A percentile compares a stretch with the other conserved stretches of the same genome.
Conservation (phyloP, 2,797 vertebrate species). For the Natrix natrix region DNA sequence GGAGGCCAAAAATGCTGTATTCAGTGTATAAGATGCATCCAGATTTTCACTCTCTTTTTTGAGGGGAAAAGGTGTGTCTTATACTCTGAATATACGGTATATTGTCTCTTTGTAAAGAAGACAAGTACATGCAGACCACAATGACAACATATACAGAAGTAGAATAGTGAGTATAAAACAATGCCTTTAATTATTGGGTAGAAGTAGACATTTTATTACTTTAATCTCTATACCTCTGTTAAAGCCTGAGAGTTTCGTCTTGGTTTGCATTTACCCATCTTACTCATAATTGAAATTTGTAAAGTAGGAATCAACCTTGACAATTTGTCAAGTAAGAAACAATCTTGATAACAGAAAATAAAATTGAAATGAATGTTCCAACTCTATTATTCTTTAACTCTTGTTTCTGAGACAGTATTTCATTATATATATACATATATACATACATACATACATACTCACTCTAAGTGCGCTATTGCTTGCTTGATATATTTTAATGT, state of each 20-base stretch:
- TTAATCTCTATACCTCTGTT: not conserved
- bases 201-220: not conserved
- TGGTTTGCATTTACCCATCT: not conserved
- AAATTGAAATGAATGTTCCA: not conserved
- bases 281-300: not conserved
- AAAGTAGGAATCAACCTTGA: not conserved
- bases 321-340: not conserved
- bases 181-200: not conserved
- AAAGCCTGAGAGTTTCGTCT: not conserved
- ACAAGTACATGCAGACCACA: not conserved
- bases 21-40: too few species aligned
- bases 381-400: not conserved
- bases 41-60: too few species aligned
- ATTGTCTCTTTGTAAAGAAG: not conserved
- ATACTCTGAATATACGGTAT: too few species aligned
- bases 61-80: too few species aligned
- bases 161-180: not conserved
- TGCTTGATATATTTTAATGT: not conserved
- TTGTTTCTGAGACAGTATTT: not conserved
- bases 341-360: not conserved
- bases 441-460: too few species aligned
- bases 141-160: not conserved
- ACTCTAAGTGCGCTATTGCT: not conserved
- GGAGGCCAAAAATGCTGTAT: too few species aligned
- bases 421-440: not conserved